A percentile compares a stretch with the other conserved stretches of the same genome.
Conservation (phyloP, 2,113 vertebrate species). For the Argyrosomus japonicus region DNA sequence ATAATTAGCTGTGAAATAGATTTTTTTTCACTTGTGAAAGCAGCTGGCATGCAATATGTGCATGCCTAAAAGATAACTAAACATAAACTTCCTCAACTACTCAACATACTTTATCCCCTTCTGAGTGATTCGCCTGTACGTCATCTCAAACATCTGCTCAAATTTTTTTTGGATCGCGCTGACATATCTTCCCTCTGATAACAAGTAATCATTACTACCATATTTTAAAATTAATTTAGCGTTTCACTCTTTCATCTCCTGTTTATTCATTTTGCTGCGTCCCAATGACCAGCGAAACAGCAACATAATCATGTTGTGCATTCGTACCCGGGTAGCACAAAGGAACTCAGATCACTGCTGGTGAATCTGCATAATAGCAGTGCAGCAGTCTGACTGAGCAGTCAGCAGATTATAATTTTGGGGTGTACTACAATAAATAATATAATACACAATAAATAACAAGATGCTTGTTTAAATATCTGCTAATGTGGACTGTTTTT, state of each 20-base stretch:
- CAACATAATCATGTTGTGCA: neutral
- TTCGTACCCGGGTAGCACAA: slow-evolving; percentile 19
- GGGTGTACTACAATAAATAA: neutral
- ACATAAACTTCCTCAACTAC: neutral
- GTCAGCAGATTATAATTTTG: neutral
- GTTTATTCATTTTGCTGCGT: neutral
- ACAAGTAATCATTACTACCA: neutral
- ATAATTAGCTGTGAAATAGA: neutral
- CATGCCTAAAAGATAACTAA: neutral
- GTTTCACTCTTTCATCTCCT: neutral
- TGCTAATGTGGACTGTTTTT: neutral
- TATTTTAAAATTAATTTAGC: slow-evolving; percentile 25
- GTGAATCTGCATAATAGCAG: neutral
- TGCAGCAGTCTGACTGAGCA: neutral
- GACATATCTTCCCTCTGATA: neutral
- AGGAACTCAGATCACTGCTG: neutral
- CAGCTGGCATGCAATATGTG: neutral
- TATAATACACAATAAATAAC: too few species aligned
- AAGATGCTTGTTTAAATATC: neutral
- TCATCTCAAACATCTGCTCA: neutral
- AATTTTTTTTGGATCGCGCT: slow-evolving; percentile 9
- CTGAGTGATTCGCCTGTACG: neutral
- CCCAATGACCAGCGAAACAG: neutral
- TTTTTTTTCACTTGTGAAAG: neutral
- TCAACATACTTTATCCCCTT: neutral